A percentile compares a stretch with the other conserved stretches of the same genome.
These are phyloP conservation scores for Brachystomella parvula DNA, from an alignment of 1,140 invertebrate species.

Conservation along the genomic window DNA sequence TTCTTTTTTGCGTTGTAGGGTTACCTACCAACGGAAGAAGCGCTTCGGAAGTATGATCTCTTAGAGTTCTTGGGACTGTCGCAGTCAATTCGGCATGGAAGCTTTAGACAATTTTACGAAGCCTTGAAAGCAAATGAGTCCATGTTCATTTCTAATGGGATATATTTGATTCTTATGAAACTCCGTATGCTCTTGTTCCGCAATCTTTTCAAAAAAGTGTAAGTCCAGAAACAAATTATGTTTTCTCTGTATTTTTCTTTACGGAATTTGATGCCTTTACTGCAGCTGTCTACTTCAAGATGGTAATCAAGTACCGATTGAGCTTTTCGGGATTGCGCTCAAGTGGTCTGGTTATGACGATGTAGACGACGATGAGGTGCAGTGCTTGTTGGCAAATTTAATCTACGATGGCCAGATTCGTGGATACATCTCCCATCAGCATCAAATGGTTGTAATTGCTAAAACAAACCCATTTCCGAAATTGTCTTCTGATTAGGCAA, in stretches of 20 bases:
- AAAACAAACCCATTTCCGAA: conserved; percentile 91
- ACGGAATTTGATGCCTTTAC: conserved; percentile 23
- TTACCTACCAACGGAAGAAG: conserved; percentile 68
- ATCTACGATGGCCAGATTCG: conserved; percentile 92
- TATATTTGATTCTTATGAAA: conserved; percentile 94
- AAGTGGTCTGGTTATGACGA: conserved; percentile 71
- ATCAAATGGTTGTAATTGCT: conserved; percentile 93
- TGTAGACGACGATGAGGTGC: conserved; percentile 84
- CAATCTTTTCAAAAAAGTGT: conserved; percentile 94
- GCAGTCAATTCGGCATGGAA: conserved; percentile 77
- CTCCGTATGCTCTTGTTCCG: conserved; percentile 89
- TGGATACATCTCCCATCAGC: conserved; percentile 94
- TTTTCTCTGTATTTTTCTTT: conserved; percentile 6
- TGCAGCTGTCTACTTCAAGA: conserved; percentile 67
- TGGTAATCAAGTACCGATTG: conserved; percentile 83
- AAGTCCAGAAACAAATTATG: no score
- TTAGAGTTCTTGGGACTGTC: conserved; percentile 82
- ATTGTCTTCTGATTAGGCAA: conserved; percentile 18
- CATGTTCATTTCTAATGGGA: conserved; percentile 90
- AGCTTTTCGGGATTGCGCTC: conserved; percentile 69
- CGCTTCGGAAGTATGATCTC: conserved; percentile 83
- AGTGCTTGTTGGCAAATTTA: conserved; percentile 92
- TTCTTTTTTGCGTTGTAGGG: conserved; percentile 47
- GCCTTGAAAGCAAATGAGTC: conserved; percentile 77
- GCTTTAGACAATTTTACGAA: conserved; percentile 71